A percentile compares a stretch with the other conserved stretches of the same genome.
Conservation (phyloP, 2,113 vertebrate species). For the Paratilapia polleni region DNA sequence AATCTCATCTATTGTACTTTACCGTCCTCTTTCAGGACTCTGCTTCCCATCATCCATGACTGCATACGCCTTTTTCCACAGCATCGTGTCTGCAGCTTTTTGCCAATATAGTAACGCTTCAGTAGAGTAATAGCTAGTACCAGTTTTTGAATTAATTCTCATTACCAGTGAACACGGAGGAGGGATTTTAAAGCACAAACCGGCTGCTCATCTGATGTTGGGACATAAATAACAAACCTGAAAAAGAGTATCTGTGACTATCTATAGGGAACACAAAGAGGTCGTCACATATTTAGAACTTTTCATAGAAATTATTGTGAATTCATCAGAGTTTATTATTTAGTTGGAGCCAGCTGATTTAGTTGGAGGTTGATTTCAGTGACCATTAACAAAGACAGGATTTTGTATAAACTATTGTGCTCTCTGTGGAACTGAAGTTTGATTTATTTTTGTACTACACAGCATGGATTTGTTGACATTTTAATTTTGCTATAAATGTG, state of each 20-base stretch:
- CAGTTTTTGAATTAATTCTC: constrained; percentile 93
- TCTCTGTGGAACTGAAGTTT: constrained; percentile 99
- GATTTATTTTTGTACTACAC: constrained; percentile 99
- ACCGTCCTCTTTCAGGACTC: constrained; percentile 87
- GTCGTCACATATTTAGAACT: constrained; percentile 96
- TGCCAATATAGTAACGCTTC: constrained; percentile 98
- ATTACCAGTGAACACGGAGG: constrained; percentile 93
- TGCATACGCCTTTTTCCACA: constrained; percentile 91
- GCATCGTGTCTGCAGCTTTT: constrained; percentile 98
- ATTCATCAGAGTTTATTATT: constrained; percentile 99
- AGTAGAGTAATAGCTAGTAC: constrained; percentile 98
- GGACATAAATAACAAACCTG: constrained; percentile 92
- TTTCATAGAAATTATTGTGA: constrained; percentile 98
- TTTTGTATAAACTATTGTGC: constrained; percentile 99
- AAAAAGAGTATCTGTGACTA: constrained; percentile 95
- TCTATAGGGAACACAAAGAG: constrained; percentile 90
- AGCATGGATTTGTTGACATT: constrained; percentile 99
- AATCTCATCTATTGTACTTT: constrained; percentile 88
- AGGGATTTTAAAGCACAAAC: constrained; percentile 99
- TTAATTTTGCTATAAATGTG: constrained; percentile 99
- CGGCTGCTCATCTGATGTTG: constrained; percentile 95
- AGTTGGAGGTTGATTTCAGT: constrained; percentile 96
- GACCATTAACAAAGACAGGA: constrained; percentile 98
- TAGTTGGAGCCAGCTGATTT: constrained; percentile 91
- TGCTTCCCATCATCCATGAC: constrained; percentile 85